A percentile compares a stretch with the other conserved stretches of the same genome.
These are phyloP conservation scores for Girardinus metallicus DNA, from an alignment of 2,797 vertebrate species.

Conservation along the genomic window DNA sequence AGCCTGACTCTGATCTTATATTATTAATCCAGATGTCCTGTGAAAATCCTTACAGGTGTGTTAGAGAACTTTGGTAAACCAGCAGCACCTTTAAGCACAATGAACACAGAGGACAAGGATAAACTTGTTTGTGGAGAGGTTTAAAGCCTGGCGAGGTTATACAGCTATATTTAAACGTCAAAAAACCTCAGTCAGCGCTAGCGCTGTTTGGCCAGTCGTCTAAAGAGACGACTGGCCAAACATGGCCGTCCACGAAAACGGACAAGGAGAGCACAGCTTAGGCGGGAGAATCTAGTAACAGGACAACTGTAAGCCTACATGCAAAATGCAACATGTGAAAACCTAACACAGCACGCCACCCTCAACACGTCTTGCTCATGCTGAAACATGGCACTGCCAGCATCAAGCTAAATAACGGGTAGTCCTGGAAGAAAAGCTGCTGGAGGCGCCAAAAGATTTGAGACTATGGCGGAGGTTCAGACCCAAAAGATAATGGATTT, in stretches of 20 bases:
- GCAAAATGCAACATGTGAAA: background rate
- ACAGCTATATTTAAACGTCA: background rate
- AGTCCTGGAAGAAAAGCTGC: background rate
- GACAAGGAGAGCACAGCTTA: background rate
- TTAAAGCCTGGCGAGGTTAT: background rate
- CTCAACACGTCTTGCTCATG: background rate
- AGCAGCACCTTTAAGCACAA: background rate
- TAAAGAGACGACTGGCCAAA: background rate
- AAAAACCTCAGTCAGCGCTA: background rate
- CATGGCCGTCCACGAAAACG: background rate
- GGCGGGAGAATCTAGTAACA: too few relatives aligned
- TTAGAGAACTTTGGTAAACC: background rate
- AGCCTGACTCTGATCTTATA: too few relatives aligned
- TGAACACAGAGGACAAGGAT: background rate
- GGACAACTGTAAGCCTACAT: background rate
- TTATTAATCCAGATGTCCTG: background rate
- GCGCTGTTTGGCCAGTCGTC: background rate
- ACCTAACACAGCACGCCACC: background rate
- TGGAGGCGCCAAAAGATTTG: background rate
- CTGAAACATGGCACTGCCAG: background rate
- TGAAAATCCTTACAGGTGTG: background rate
- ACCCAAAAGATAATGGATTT: background rate
- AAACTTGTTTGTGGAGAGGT: background rate
- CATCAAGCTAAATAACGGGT: background rate
- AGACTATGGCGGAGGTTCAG: background rate